Conservation (phyloP, 1,140 invertebrate species). For the Bombus cullumanus region DNA sequence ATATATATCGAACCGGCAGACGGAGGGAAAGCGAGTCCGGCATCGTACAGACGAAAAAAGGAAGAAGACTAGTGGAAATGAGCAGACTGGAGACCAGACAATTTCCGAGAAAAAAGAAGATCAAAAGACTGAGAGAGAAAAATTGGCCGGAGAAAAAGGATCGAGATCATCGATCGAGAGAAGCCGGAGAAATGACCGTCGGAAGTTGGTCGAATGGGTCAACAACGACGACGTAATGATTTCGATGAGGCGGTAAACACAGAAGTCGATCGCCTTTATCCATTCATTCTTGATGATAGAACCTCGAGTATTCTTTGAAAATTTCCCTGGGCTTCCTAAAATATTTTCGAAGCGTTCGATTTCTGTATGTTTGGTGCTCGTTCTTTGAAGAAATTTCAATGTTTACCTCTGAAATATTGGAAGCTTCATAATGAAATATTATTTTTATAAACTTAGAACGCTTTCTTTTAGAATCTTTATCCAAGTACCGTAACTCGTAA, state of each 20-base stretch:
- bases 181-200: background rate
- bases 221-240: slow-evolving; percentile 27
- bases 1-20: background rate
- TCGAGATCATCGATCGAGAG: background rate
- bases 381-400: background rate
- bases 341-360: background rate
- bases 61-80: slow-evolving; percentile 8
- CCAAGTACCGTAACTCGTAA: background rate
- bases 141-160: background rate
- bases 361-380: background rate
- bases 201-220: slow-evolving; percentile 31
- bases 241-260: slow-evolving; percentile 26
- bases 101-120: background rate
- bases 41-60: slow-evolving; percentile 13
- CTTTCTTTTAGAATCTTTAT: background rate
- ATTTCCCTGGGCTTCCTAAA: background rate
- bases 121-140: background rate
- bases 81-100: background rate
- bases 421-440: background rate
- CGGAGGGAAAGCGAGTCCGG: background rate
- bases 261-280: slow-evolving; percentile 13
- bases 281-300: background rate
- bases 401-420: background rate
- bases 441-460: background rate
- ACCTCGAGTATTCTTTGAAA: background rate